Evolutionary conservation across 1,140 invertebrate genomes (phyloP).

Genomic region (Stratiolaelaps scimitus): DNA sequence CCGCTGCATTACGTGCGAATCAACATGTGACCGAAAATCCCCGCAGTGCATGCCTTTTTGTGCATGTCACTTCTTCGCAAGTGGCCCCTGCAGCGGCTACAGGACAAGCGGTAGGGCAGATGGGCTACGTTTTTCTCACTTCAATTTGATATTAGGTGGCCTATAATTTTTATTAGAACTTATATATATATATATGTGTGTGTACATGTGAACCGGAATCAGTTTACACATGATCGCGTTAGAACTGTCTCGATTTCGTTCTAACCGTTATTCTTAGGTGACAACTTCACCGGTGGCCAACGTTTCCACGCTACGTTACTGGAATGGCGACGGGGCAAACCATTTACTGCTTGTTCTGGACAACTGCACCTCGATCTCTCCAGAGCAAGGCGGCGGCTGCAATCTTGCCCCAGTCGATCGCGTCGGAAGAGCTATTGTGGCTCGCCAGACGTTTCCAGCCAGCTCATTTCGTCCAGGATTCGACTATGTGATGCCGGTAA

Average conservation of each 20-base stretch:
- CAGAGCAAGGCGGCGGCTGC: neutral
- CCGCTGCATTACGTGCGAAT: neutral
- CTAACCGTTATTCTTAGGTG: too few relatives aligned
- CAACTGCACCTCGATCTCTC: neutral
- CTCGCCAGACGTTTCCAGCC: slow-evolving; percentile 6
- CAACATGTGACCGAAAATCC: neutral
- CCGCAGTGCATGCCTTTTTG: neutral
- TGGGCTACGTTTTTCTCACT: too few relatives aligned
- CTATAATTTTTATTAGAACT: too few relatives aligned
- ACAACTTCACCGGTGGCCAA: neutral
- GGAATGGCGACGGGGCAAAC: slow-evolving; percentile 20
- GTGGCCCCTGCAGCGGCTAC: neutral
- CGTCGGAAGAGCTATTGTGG: slow-evolving; percentile 8
- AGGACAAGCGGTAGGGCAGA: too few relatives aligned
- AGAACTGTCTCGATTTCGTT: too few relatives aligned
- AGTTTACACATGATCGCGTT: too few relatives aligned
- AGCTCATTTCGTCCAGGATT: neutral
- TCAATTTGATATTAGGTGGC: too few relatives aligned
- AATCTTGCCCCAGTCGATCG: neutral
- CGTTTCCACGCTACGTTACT: neutral
- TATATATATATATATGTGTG: too few relatives aligned
- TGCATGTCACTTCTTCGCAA: slow-evolving; percentile 2
- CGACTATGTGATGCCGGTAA: slow-evolving; percentile 6
- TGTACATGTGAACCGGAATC: too few relatives aligned
- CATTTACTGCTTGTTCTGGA: slow-evolving; percentile 13